Percentiles rank a stretch among this genome's conserved stretches.
These are phyloP conservation scores for Apis laboriosa DNA, from an alignment of 1,140 invertebrate genomes.

Conservation along the genomic window DNA sequence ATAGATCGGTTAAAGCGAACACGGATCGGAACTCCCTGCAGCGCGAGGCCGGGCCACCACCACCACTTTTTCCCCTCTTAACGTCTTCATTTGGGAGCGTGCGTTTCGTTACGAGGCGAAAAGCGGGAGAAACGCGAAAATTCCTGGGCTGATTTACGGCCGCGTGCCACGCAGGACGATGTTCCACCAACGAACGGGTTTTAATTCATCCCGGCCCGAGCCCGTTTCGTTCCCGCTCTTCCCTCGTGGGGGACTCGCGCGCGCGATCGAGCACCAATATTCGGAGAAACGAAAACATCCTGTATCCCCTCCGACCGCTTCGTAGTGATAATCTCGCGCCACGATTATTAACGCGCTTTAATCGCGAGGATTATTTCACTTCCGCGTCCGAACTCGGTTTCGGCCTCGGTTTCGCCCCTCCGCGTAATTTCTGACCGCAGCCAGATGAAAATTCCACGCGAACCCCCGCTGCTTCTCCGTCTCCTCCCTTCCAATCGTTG, in stretches of 20 bases:
- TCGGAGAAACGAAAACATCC: background rate
- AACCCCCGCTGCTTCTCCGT: conserved; percentile 21
- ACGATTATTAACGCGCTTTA: conserved; percentile 28
- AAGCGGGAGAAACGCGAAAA: conserved; percentile 72
- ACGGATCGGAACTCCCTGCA: conserved; percentile 16
- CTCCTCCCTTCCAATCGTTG: background rate
- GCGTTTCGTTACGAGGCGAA: conserved; percentile 60
- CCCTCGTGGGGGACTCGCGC: background rate
- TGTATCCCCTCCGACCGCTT: background rate
- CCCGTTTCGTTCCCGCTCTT: conserved; percentile 28
- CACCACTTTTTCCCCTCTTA: conserved; percentile 34
- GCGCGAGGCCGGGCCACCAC: background rate
- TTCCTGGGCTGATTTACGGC: conserved; percentile 74
- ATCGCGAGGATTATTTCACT: conserved; percentile 47
- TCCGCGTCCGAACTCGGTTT: conserved; percentile 38
- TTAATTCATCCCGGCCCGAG: conserved; percentile 55
- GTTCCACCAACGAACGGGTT: conserved; percentile 77
- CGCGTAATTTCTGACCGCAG: conserved; percentile 51
- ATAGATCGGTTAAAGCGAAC: conserved; percentile 8
- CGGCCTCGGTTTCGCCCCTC: conserved; percentile 27
- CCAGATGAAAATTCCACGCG: conserved; percentile 50
- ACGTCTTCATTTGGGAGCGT: conserved; percentile 66
- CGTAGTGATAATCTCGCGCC: conserved; percentile 19
- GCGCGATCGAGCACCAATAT: background rate
- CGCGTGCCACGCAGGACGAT: conserved; percentile 69